Percentiles rank a stretch among this genome's conserved stretches.
These are phyloP conservation scores for Seriola aureovittata DNA, from an alignment of 2,113 vertebrate species.

Conservation along the genomic window DNA sequence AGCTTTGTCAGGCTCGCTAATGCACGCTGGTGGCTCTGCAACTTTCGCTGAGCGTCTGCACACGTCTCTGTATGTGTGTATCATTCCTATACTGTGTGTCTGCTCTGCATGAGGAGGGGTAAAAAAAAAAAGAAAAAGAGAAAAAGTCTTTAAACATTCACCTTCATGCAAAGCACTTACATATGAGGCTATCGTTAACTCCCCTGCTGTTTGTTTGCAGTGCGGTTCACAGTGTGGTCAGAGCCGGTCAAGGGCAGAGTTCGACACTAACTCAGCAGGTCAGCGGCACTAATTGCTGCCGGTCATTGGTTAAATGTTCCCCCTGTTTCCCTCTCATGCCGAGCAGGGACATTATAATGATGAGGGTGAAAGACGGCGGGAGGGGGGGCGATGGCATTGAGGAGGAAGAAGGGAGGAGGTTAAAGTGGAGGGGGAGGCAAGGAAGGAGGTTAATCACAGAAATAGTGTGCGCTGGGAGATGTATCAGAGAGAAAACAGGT, in stretches of 20 bases:
- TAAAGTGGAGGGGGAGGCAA: slow-evolving; percentile 1
- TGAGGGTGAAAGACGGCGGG: slow-evolving; percentile 49
- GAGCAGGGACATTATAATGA: slow-evolving; percentile 69
- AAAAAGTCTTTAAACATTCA: slow-evolving; percentile 12
- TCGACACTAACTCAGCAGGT: slow-evolving; percentile 70
- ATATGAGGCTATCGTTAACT: background rate
- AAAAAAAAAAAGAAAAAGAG: no score
- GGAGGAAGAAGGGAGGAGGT: slow-evolving; percentile 28
- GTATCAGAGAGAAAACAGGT: slow-evolving; percentile 1
- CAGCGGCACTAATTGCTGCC: slow-evolving; percentile 65
- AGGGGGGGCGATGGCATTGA: background rate
- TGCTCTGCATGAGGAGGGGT: background rate
- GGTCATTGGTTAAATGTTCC: slow-evolving; percentile 69
- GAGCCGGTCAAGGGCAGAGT: slow-evolving; percentile 67
- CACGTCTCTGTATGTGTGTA: slow-evolving; percentile 13
- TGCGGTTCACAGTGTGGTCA: slow-evolving; percentile 40
- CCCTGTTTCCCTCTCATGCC: slow-evolving; percentile 51
- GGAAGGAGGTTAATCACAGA: slow-evolving; percentile 41
- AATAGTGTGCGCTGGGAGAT: background rate
- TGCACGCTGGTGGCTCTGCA: slow-evolving; percentile 65
- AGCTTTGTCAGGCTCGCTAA: slow-evolving; percentile 77
- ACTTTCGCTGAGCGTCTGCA: slow-evolving; percentile 45
- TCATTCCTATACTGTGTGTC: background rate
- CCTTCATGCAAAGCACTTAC: slow-evolving; percentile 18
- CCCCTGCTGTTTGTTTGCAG: slow-evolving; percentile 57